Conservation (phyloP, 2,888 invertebrate genomes). For the Heliothis peltigera region DNA sequence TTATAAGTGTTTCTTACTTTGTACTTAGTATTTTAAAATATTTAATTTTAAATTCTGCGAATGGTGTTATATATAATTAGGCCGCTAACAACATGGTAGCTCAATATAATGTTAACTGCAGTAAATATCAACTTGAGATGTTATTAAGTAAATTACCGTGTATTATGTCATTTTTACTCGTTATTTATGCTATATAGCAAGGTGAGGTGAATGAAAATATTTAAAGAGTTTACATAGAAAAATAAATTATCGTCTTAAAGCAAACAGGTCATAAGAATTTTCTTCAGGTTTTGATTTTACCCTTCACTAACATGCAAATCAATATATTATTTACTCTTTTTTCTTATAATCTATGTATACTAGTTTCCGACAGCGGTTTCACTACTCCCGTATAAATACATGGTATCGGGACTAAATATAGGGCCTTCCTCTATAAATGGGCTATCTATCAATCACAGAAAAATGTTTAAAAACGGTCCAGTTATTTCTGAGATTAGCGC, state of each 20-base stretch:
- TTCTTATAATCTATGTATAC: too few species aligned
- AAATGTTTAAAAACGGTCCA: too few species aligned
- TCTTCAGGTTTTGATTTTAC: too few species aligned
- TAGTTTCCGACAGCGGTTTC: too few species aligned
- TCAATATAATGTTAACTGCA: conserved; percentile 20
- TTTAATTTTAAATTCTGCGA: conserved; percentile 5
- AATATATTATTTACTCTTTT: too few species aligned
- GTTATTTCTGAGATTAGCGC: too few species aligned
- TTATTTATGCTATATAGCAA: neutral
- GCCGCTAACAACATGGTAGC: conserved; percentile 1
- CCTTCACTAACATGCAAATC: too few species aligned
- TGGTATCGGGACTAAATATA: too few species aligned
- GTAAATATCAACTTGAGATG: conserved; percentile 17
- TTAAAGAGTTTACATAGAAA: neutral
- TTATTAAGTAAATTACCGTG: conserved; percentile 20
- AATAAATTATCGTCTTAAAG: neutral
- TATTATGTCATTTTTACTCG: conserved; percentile 28
- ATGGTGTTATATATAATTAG: conserved; percentile 18
- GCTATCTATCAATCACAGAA: too few species aligned
- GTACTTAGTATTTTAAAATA: neutral
- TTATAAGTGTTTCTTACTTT: neutral
- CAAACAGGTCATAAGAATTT: neutral
- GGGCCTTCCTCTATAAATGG: too few species aligned
- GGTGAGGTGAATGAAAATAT: neutral
- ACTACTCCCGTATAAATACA: too few species aligned